Percentiles rank a stretch among this genome's conserved stretches.
phyloP scores from a whole-genome alignment of 2,113 vertebrate genomes.

The Atherinomorus stipes region DNA sequence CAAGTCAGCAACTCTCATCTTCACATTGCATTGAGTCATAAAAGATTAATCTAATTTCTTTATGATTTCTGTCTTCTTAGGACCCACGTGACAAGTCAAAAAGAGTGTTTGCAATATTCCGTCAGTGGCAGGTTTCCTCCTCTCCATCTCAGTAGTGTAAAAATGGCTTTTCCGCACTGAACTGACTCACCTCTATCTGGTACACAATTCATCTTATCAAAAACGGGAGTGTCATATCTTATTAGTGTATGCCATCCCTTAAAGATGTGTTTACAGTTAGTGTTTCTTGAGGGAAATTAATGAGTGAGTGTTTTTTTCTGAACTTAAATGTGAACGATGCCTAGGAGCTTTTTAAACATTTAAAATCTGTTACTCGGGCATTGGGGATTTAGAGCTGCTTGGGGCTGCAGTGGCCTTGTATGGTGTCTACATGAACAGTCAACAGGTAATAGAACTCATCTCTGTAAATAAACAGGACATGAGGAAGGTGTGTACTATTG shows the following conservation, averaged over 20 bases:
- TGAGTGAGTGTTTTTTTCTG: slow-evolving; percentile 41
- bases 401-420: background rate
- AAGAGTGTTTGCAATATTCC: slow-evolving; percentile 94
- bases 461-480: background rate
- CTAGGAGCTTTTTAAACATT: slow-evolving; percentile 20
- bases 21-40: background rate
- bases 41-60: background rate
- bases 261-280: slow-evolving; percentile 49
- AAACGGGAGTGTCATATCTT: slow-evolving; percentile 32
- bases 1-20: slow-evolving; percentile 22
- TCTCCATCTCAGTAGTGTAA: slow-evolving; percentile 79
- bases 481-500: background rate
- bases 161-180: slow-evolving; percentile 19
- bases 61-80: slow-evolving; percentile 70
- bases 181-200: slow-evolving; percentile 42
- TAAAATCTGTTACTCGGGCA: slow-evolving; percentile 15
- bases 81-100: slow-evolving; percentile 91
- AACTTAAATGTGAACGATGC: slow-evolving; percentile 58
- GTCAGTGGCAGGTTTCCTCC: slow-evolving; percentile 89
- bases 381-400: slow-evolving; percentile 14
- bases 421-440: background rate
- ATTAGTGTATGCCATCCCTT: slow-evolving; percentile 29
- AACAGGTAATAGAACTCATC: slow-evolving; percentile 11
- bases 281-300: slow-evolving; percentile 34
- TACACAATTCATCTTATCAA: slow-evolving; percentile 28